Conservation (phyloP, 2,888 invertebrate genomes). For the Xanthostigma xanthostigma region DNA sequence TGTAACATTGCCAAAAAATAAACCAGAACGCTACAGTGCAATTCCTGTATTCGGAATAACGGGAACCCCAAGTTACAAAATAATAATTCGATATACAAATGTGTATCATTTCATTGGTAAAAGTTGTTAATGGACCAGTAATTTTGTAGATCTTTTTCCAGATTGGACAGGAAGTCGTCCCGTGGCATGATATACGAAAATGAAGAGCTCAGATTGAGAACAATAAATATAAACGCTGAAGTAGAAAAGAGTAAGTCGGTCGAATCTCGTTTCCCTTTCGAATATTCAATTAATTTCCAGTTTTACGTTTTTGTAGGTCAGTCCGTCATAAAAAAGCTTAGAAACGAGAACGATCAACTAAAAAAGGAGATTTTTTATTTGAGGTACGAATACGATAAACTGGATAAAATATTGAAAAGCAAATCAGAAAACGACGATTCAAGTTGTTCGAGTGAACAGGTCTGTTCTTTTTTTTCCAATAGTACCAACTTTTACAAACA, state of each 20-base stretch:
- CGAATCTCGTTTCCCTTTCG: slow-evolving; percentile 6
- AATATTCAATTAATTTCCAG: background rate
- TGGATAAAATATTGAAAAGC: slow-evolving; percentile 62
- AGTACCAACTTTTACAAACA: background rate
- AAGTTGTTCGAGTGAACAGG: background rate
- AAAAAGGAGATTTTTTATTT: slow-evolving; percentile 76
- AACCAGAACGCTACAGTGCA: background rate
- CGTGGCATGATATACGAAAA: slow-evolving; percentile 90
- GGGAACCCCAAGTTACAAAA: background rate
- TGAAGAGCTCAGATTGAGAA: slow-evolving; percentile 75
- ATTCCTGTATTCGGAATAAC: background rate
- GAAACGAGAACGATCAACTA: slow-evolving; percentile 75
- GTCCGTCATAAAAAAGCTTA: slow-evolving; percentile 75
- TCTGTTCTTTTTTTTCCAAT: background rate
- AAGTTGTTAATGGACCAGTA: background rate
- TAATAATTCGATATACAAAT: no score
- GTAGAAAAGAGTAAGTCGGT: slow-evolving; percentile 62
- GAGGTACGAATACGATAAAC: slow-evolving; percentile 75
- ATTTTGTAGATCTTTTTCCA: slow-evolving; percentile 20
- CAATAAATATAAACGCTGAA: slow-evolving; percentile 85
- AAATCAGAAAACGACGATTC: slow-evolving; percentile 18
- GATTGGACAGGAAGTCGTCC: slow-evolving; percentile 79
- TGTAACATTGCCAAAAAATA: background rate
- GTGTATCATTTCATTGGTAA: no score
- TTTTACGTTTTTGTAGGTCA: slow-evolving; percentile 45